These are phyloP conservation scores for Eupithecia insigniata DNA, from an alignment of 2,888 invertebrate genomes.

Conservation along the genomic window DNA sequence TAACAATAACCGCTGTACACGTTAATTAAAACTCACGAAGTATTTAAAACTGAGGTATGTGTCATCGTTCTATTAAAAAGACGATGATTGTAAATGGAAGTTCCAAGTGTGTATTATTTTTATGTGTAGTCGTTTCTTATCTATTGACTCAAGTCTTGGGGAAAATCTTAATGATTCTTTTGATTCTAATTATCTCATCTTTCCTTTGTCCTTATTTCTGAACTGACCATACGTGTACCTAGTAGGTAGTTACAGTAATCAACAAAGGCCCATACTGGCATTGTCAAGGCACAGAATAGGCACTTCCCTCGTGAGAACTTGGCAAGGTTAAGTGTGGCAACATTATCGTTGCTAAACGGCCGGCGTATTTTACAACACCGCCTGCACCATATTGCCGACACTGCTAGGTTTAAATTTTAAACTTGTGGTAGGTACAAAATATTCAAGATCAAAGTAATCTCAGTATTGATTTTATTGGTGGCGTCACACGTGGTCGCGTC, in stretches of 20 bases:
- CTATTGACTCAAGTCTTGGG: conserved; percentile 31
- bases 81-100: conserved; percentile 20
- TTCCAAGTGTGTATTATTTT: not conserved
- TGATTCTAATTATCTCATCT: not conserved
- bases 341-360: conserved; percentile 83
- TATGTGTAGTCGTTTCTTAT: conserved; percentile 24
- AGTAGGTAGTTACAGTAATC: conserved; percentile 57
- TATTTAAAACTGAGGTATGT: conserved; percentile 32
- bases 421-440: conserved; percentile 6
- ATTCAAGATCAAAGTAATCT: conserved; percentile 39
- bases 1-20: conserved; percentile 65
- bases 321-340: conserved; percentile 83
- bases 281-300: conserved; percentile 83
- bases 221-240: conserved; percentile 25
- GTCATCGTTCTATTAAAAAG: conserved; percentile 29
- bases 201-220: conserved; percentile 2
- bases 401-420: conserved; percentile 54
- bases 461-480: conserved; percentile 42
- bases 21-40: conserved; percentile 47
- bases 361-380: conserved; percentile 81
- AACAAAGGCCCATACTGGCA: conserved; percentile 82
- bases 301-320: conserved; percentile 84
- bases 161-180: conserved; percentile 5
- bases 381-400: conserved; percentile 68
- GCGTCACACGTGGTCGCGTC: conserved; percentile 67